Evolutionary conservation across 2,113 vertebrate species (phyloP), one percentile per base, ranked within the genome.

Genomic region (Pelecanus crispus): DNA sequence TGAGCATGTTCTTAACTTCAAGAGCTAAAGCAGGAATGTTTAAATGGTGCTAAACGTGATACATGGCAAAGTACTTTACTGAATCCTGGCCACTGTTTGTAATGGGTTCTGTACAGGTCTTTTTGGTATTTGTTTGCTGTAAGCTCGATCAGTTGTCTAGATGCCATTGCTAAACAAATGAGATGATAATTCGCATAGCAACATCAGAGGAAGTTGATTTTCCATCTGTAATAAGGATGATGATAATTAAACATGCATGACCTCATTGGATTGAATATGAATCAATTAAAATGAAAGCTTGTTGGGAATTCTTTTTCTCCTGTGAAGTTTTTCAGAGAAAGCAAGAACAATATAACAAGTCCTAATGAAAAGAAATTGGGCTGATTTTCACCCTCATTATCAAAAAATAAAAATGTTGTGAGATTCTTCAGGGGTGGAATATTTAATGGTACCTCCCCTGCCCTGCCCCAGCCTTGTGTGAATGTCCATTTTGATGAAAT

Each of bases 171-270:
- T 81, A 68, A 90, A 91, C 80, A 95, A 97, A 94, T 87, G 93
- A 92, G 95, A 95, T 87, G 93, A 49, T 97, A 94, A 96, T 95
- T 95, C 95, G 91, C 84, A 49, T 10, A 47, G 93, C 91, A 92
- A 32, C 89, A 95, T 97, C 94, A 94, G 95, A 95, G 94, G 94
- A 97, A 95, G 95, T n/a, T 97, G 93, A 91, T 97, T 96, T 95
- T 96, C 94, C 29, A 2, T 96, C 87, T 87, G 61, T 95, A 95
- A 87, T 96, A 79, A 73, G 70, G 93, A 86, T 91, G 94, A 91
- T 95, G 93, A 56, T 97, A 95, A 95, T 97, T 97, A 95, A 96
- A 92, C 91, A 95, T 94, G 89, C 89, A 62, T 92, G 95, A 96
- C 94, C 95, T 95, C 89, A 87, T 65, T 92, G 91, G 83, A 34